phyloP scores from a whole-genome alignment of 2,888 invertebrate species.

The Sclerodermus sp. region DNA sequence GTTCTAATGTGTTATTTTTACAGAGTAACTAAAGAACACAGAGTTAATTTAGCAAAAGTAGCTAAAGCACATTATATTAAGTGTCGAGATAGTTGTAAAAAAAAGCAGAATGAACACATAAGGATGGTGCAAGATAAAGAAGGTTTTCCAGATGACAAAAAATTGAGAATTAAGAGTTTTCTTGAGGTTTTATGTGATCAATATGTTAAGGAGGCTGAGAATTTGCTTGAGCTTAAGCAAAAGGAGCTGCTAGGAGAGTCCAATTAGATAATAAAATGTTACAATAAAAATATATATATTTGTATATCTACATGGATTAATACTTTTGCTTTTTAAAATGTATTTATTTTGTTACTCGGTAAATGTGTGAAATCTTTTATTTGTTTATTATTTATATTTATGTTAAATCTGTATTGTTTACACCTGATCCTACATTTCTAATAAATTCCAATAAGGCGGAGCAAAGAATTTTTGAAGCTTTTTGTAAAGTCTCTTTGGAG shows the following conservation, averaged over 20 bases:
- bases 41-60: conserved; percentile 85
- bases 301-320: not conserved
- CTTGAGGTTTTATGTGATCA: conserved; percentile 70
- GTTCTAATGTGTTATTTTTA: conserved; percentile 17
- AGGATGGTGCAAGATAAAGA: conserved; percentile 73
- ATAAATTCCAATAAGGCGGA: conserved; percentile 35
- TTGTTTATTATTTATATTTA: not conserved
- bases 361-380: too few species aligned
- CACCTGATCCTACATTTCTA: not conserved
- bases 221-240: conserved; percentile 70
- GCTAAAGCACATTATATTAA: conserved; percentile 81
- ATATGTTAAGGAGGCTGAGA: conserved; percentile 68
- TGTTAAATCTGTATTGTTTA: not conserved
- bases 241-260: conserved; percentile 66
- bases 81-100: conserved; percentile 75
- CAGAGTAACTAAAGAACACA: conserved; percentile 87
- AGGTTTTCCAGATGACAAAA: conserved; percentile 71
- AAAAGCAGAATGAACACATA: conserved; percentile 72
- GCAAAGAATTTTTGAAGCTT: conserved; percentile 55
- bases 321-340: too few species aligned
- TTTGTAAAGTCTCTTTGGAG: conserved; percentile 45
- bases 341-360: too few species aligned
- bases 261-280: not conserved
- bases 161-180: conserved; percentile 70
- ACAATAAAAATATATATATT: not conserved